Percentiles rank a stretch among this genome's conserved stretches.
Evolutionary conservation across 2,797 vertebrate genomes (phyloP).

Genomic region (Gouania willdenowi): DNA sequence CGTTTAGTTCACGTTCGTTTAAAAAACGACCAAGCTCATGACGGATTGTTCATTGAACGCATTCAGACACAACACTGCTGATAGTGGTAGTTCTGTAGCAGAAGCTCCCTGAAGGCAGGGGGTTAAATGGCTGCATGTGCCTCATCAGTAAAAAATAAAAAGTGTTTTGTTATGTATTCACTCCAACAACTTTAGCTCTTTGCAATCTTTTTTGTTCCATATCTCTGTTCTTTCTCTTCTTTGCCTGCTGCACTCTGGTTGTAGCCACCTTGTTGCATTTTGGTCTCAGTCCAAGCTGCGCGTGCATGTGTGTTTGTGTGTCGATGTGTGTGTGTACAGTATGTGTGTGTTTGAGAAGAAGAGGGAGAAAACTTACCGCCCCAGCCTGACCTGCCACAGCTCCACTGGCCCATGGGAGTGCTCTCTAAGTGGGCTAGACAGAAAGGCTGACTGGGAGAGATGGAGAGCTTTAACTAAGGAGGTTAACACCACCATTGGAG

Average conservation of each 20-base stretch:
- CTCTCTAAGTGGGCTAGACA: constrained; percentile 70
- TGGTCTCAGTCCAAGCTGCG: constrained; percentile 33
- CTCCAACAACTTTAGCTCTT: constrained; percentile 26
- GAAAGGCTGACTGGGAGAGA: constrained; percentile 63
- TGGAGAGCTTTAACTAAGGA: constrained; percentile 57
- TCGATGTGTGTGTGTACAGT: constrained; percentile 6
- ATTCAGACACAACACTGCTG: too few relatives aligned
- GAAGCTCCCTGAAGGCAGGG: too few relatives aligned
- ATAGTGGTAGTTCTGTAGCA: too few relatives aligned
- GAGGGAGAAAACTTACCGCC: constrained; percentile 34
- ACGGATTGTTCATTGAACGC: too few relatives aligned
- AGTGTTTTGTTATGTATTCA: too few relatives aligned
- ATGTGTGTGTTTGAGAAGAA: constrained; percentile 3
- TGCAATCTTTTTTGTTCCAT: constrained; percentile 15
- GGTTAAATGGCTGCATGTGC: too few relatives aligned
- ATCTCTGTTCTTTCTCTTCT: constrained; percentile 33
- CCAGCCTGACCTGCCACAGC: constrained; percentile 52
- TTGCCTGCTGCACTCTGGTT: constrained; percentile 26
- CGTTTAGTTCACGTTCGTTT: too few relatives aligned
- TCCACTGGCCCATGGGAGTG: constrained; percentile 51
- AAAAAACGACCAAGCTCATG: too few relatives aligned
- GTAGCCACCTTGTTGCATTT: constrained; percentile 50
- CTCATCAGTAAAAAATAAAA: too few relatives aligned
- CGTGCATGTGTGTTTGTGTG: constrained; percentile 7
- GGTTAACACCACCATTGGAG: constrained; percentile 58